Conservation (phyloP, 2,797 vertebrate species). For the Petrocephalus schoutedeni region DNA sequence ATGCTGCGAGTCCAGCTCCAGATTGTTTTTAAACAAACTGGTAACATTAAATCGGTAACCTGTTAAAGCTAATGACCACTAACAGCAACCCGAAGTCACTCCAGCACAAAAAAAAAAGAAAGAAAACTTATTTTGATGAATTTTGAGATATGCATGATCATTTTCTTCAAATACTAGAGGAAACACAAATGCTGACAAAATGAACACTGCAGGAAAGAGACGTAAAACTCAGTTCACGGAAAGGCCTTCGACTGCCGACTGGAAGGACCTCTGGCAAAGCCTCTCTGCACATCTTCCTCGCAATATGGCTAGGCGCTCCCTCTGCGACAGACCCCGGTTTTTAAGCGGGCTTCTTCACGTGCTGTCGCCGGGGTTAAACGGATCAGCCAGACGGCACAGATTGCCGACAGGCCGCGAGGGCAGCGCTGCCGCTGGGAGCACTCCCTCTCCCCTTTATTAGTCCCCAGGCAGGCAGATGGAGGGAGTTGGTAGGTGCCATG, state of each 20-base stretch:
- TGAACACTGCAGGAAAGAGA: background rate
- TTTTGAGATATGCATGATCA: background rate
- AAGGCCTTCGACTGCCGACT: background rate
- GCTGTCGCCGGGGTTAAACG: background rate
- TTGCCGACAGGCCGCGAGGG: background rate
- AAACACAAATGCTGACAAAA: background rate
- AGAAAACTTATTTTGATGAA: background rate
- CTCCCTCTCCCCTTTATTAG: background rate
- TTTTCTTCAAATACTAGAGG: background rate
- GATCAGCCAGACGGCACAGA: constrained; percentile 9
- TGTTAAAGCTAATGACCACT: background rate
- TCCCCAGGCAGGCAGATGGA: constrained; percentile 25
- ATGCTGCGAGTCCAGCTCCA: background rate
- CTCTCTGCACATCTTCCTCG: background rate
- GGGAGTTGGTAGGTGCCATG: background rate
- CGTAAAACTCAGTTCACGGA: background rate
- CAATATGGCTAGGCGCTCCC: background rate
- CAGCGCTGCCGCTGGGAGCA: background rate
- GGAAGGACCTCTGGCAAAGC: background rate
- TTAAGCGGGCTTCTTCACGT: background rate
- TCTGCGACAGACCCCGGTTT: background rate
- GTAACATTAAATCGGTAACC: background rate
- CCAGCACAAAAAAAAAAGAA: background rate
- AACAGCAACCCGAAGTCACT: background rate
- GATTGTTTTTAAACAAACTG: background rate